phyloP scores from a whole-genome alignment of 2,797 vertebrate genomes.

The Danio tinwini region DNA sequence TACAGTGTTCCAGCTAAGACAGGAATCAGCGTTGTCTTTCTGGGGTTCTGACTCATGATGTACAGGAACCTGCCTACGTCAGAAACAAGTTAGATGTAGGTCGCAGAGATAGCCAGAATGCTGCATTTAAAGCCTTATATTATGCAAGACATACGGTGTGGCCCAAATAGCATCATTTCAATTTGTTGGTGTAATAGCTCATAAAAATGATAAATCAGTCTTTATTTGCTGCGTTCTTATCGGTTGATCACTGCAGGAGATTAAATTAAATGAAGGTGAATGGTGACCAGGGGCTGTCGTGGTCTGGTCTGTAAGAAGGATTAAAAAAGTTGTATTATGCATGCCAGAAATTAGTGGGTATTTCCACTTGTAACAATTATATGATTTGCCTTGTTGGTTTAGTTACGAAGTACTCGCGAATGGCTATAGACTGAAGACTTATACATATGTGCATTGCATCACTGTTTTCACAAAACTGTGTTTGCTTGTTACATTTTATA shows the following conservation, averaged over 20 bases:
- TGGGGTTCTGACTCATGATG: constrained; percentile 70
- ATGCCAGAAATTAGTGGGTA: no score
- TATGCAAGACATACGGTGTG: constrained; percentile 48
- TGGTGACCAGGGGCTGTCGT: neutral
- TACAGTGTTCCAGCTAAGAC: constrained; percentile 56
- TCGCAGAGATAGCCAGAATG: constrained; percentile 59
- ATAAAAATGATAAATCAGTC: neutral
- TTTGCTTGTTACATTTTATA: no score
- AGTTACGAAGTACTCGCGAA: no score
- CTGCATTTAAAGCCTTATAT: constrained; percentile 49
- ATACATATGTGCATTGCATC: no score
- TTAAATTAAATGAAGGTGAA: neutral
- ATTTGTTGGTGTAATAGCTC: neutral
- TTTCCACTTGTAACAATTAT: no score
- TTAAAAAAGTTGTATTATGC: no score
- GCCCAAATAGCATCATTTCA: constrained; percentile 30
- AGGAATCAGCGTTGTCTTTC: constrained; percentile 40
- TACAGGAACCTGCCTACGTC: constrained; percentile 62
- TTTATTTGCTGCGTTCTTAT: neutral
- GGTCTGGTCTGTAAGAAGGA: no score
- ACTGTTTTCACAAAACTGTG: no score
- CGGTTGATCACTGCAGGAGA: constrained; percentile 4
- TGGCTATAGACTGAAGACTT: no score
- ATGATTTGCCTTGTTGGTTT: no score
- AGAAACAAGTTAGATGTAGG: constrained; percentile 70